phyloP scores from a whole-genome alignment of 2,113 vertebrate species.

The Falco punctatus region DNA sequence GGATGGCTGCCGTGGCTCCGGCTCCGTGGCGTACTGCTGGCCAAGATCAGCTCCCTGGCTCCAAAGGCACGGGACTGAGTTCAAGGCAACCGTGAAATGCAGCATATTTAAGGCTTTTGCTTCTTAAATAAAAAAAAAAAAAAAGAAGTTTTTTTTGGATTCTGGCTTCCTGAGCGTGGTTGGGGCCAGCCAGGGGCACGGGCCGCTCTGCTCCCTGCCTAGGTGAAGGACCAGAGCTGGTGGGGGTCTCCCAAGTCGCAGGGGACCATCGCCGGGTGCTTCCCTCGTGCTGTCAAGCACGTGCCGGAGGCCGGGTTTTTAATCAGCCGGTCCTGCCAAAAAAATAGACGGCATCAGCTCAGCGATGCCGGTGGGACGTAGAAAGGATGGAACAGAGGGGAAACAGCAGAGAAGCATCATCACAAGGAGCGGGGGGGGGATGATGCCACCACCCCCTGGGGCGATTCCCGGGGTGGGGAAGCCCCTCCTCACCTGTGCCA shows the following conservation, averaged over 20 bases:
- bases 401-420: accelerated
- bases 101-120: conserved; percentile 33
- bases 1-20: accelerated
- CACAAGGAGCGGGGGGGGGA: accelerated
- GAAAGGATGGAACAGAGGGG: accelerated
- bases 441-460: accelerated
- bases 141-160: background rate
- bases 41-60: background rate
- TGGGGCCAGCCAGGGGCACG: background rate
- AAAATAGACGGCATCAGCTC: background rate
- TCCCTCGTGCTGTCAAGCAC: conserved; percentile 79
- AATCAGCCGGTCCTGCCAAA: conserved; percentile 80
- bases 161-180: background rate
- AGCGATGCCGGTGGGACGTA: accelerated
- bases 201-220: background rate
- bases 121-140: background rate
- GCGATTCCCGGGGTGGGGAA: accelerated
- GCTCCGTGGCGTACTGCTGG: background rate
- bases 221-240: conserved; percentile 89
- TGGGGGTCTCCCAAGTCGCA: conserved; percentile 78
- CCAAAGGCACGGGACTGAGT: background rate
- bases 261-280: conserved; percentile 72
- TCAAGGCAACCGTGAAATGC: conserved; percentile 15
- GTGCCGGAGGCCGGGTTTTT: conserved; percentile 80
- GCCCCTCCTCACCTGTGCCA: conserved; percentile 79